Evolutionary conservation across 23 tunicate species (phyloP).

Genomic region (Trididemnum miniatum): DNA sequence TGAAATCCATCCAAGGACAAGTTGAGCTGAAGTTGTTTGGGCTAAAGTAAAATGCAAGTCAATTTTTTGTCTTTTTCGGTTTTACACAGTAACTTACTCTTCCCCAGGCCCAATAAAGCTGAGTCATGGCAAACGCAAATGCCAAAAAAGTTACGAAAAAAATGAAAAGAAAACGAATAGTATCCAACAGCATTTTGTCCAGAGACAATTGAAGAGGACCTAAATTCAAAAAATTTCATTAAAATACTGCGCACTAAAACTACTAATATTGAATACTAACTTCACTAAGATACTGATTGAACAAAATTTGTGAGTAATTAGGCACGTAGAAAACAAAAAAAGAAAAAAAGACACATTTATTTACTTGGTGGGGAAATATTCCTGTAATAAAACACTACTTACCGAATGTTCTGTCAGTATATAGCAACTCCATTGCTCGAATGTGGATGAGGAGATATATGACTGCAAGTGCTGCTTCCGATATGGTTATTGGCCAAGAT

Average conservation of each 20-base stretch:
- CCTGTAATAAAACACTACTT: no score
- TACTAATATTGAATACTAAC: no score
- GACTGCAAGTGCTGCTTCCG: conserved; percentile 45
- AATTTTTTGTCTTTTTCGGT: no score
- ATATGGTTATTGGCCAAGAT: conserved; percentile 30
- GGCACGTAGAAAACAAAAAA: background rate
- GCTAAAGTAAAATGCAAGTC: no score
- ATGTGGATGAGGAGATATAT: conserved; percentile 45
- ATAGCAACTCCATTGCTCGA: conserved; percentile 60
- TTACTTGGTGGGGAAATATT: background rate
- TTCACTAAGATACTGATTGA: no score
- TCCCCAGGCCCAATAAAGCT: conserved; percentile 60
- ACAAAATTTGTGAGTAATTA: no score
- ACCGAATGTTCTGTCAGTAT: conserved; percentile 73
- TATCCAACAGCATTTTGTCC: conserved; percentile 66
- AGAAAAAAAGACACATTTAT: background rate
- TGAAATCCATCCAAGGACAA: background rate
- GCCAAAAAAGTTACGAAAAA: conserved; percentile 63
- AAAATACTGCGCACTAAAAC: no score
- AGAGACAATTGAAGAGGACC: conserved; percentile 70
- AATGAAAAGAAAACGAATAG: conserved; percentile 49
- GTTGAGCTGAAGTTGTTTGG: background rate
- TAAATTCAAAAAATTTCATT: conserved; percentile 1
- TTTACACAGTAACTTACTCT: conserved; percentile 27
- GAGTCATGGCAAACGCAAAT: conserved; percentile 69